phyloP scores from a whole-genome alignment of 1,140 invertebrate species.

The Eriocheir sinensis region DNA sequence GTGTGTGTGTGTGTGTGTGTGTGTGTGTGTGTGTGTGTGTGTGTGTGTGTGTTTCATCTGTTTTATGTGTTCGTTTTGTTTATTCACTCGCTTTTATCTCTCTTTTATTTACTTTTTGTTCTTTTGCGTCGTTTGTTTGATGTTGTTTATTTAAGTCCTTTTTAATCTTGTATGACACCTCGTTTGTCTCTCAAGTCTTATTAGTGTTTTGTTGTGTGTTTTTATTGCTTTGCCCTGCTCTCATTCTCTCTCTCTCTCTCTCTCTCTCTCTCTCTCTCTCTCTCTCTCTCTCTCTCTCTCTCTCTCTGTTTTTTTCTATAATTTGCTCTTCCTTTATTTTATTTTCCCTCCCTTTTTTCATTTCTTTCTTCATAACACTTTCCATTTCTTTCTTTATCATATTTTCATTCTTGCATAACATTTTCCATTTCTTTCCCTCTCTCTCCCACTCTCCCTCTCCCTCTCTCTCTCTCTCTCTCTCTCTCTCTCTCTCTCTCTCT shows the following conservation, averaged over 20 bases:
- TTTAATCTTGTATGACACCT: no score
- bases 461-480: background rate
- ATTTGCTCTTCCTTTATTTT: no score
- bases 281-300: slow-evolving; percentile 1
- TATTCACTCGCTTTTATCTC: no score
- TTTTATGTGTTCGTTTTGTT: background rate
- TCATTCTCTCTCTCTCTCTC: background rate
- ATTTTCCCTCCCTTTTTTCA: no score
- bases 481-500: background rate
- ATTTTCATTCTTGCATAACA: background rate
- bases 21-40: background rate
- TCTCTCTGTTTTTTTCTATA: no score
- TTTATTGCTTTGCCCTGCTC: background rate
- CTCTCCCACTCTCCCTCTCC: background rate
- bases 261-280: slow-evolving; percentile 16
- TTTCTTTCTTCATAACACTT: no score
- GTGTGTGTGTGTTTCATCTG: background rate
- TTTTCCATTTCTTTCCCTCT: background rate
- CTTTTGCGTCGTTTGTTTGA: background rate
- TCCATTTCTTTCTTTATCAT: background rate
- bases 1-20: background rate
- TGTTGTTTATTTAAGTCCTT: no score
- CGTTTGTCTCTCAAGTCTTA: background rate
- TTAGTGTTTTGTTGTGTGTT: background rate
- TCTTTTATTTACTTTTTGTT: background rate